Conservation (phyloP, 2,888 invertebrate genomes). For the Cephus spinipes region DNA sequence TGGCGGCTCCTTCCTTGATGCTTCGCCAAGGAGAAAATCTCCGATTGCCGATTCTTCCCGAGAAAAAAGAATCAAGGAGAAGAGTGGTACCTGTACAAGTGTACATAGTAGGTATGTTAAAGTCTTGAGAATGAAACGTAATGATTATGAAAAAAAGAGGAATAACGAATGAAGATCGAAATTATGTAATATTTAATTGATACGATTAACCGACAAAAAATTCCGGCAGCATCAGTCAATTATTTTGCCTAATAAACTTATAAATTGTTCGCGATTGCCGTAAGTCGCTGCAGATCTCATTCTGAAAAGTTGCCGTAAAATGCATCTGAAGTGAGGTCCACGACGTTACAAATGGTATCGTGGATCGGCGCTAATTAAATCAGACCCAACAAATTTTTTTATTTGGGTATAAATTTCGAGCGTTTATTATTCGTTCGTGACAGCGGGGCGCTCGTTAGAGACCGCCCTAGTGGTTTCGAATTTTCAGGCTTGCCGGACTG, state of each 20-base stretch:
- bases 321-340: slow-evolving; percentile 5
- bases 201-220: slow-evolving; percentile 25
- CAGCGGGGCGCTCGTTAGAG: slow-evolving; percentile 51
- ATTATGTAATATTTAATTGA: slow-evolving; percentile 27
- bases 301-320: slow-evolving; percentile 10
- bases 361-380: slow-evolving; percentile 38
- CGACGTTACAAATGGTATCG: not conserved
- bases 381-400: slow-evolving; percentile 43
- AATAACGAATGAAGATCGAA: not conserved
- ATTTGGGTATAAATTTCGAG: slow-evolving; percentile 41
- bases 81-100: too few relatives aligned
- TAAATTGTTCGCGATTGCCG: slow-evolving; percentile 37
- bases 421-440: slow-evolving; percentile 39
- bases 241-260: slow-evolving; percentile 45
- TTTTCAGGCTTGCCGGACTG: not conserved
- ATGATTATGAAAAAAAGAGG: not conserved
- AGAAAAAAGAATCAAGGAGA: too few relatives aligned
- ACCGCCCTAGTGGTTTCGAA: slow-evolving; percentile 16
- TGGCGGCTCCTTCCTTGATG: too few relatives aligned
- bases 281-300: not conserved
- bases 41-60: too few relatives aligned
- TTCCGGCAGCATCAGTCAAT: slow-evolving; percentile 27
- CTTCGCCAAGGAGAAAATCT: too few relatives aligned
- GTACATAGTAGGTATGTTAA: too few relatives aligned
- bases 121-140: too few relatives aligned